Conservation (phyloP, 2,113 vertebrate species). For the Todiramphus chloris region DNA sequence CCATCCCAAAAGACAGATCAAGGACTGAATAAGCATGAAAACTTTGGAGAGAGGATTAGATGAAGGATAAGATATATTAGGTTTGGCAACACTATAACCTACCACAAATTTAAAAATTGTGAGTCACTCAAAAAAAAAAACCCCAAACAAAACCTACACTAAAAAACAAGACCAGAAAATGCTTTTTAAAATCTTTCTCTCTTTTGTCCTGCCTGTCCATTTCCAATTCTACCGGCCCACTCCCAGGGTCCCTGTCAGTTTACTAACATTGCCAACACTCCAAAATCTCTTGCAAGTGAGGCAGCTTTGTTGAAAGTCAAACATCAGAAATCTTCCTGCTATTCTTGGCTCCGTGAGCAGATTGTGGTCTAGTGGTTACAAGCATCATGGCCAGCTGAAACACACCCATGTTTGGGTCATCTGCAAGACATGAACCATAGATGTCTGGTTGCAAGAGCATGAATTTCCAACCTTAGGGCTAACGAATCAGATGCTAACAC, state of each 20-base stretch:
- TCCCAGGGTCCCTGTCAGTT: not conserved
- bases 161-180: not conserved
- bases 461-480: conserved; percentile 29
- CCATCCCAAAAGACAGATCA: conserved; percentile 38
- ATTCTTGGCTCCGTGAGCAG: conserved; percentile 47
- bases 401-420: conserved; percentile 66
- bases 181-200: not conserved
- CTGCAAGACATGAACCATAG: conserved; percentile 35
- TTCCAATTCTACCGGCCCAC: not conserved
- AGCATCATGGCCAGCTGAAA: conserved; percentile 57
- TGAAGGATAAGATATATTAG: conserved; percentile 42
- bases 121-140: conserved; percentile 2
- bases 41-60: conserved; percentile 36
- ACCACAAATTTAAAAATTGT: conserved; percentile 47
- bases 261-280: not conserved
- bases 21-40: conserved; percentile 41
- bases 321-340: conserved; percentile 53
- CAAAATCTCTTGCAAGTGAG: not conserved
- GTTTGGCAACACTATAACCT: conserved; percentile 33
- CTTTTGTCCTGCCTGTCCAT: not conserved
- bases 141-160: not conserved
- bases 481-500: conserved; percentile 26
- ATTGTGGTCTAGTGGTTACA: conserved; percentile 60
- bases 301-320: not conserved
- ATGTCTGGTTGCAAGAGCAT: conserved; percentile 48